phyloP scores from a whole-genome alignment of 64 coral and sea anemone species.

The Orbicella faveolata region DNA sequence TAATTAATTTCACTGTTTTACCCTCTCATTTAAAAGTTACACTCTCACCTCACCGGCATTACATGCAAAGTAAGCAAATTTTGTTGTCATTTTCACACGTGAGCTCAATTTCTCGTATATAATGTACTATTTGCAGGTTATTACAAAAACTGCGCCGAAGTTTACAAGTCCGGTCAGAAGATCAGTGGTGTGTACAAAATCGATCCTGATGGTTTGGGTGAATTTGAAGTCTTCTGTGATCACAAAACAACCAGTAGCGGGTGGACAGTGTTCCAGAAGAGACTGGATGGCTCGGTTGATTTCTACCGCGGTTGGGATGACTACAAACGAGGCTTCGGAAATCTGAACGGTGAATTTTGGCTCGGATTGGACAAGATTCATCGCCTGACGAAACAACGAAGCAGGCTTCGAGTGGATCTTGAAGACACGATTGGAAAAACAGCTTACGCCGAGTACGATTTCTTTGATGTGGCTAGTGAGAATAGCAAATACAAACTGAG shows the following conservation, averaged over 20 bases:
- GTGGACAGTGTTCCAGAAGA: conserved; percentile 48
- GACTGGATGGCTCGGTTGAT: conserved; percentile 28
- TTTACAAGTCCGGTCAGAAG: no score
- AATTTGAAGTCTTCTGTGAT: conserved; percentile 52
- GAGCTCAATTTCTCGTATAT: no score
- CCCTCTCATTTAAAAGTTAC: no score
- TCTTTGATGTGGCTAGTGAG: conserved; percentile 31
- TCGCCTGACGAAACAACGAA: conserved; percentile 15
- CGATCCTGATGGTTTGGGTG: no score
- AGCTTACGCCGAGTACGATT: conserved; percentile 33
- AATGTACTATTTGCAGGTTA: no score
- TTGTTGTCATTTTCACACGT: no score
- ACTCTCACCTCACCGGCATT: no score
- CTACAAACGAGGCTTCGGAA: conserved; percentile 58
- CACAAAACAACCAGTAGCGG: conserved; percentile 30
- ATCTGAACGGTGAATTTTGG: conserved; percentile 44
- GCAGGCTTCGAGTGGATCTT: conserved; percentile 34
- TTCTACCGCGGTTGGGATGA: conserved; percentile 45
- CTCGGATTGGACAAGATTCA: conserved; percentile 48
- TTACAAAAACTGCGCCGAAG: no score
- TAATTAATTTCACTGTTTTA: no score
- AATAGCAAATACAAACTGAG: conserved; percentile 29
- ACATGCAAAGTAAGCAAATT: no score
- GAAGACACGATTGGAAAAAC: conserved; percentile 16
- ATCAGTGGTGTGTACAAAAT: no score